A percentile compares a stretch with the other conserved stretches of the same genome.
phyloP scores from a whole-genome alignment of 2,888 invertebrate species.

The Phengaris arion region DNA sequence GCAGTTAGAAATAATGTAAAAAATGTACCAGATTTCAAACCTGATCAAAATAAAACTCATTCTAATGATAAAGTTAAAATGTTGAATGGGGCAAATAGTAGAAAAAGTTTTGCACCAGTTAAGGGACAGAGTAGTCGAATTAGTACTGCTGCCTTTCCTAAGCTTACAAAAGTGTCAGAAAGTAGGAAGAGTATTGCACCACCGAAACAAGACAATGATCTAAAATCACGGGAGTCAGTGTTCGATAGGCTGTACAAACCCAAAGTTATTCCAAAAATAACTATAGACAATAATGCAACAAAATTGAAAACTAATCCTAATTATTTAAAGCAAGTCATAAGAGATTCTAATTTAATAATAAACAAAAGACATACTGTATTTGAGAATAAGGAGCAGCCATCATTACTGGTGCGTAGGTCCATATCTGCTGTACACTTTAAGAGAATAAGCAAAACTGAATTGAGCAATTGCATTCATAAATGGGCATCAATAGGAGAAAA shows the following conservation, averaged over 20 bases:
- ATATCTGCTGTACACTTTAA: constrained; percentile 75
- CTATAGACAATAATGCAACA: constrained; percentile 42
- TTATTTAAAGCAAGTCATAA: constrained; percentile 55
- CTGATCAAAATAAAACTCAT: constrained; percentile 7
- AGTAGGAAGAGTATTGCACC: constrained; percentile 45
- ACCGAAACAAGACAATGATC: constrained; percentile 35
- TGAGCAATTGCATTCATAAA: constrained; percentile 62
- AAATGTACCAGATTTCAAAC: neutral
- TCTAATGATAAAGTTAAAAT: neutral
- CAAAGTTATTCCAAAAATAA: constrained; percentile 46
- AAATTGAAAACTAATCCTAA: constrained; percentile 54
- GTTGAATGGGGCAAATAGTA: constrained; percentile 7
- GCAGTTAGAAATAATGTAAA: neutral
- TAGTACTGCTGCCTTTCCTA: constrained; percentile 31
- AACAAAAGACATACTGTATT: constrained; percentile 56
- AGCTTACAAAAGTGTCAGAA: constrained; percentile 36
- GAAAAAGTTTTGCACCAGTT: constrained; percentile 29
- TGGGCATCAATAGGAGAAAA: constrained; percentile 69
- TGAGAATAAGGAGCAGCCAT: constrained; percentile 43
- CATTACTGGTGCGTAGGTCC: constrained; percentile 56
- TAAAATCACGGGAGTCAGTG: constrained; percentile 51
- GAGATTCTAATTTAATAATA: constrained; percentile 48
- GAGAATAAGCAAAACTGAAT: constrained; percentile 56
- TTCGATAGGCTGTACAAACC: constrained; percentile 69
- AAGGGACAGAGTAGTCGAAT: constrained; percentile 16